These are phyloP conservation scores for Hartigia nigra DNA, from an alignment of 2,888 invertebrate genomes.

Conservation along the genomic window DNA sequence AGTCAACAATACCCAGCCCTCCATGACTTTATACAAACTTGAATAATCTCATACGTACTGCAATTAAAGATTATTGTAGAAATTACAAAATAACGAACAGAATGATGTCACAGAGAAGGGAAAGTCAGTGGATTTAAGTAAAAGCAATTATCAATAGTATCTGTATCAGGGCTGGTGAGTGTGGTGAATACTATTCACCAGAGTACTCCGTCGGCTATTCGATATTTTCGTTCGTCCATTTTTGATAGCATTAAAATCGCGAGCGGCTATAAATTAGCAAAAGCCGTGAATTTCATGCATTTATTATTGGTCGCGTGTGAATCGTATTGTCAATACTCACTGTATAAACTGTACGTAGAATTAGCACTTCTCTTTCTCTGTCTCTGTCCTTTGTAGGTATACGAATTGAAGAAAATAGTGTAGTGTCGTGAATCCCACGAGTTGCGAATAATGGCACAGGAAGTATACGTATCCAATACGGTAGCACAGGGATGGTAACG, in stretches of 20 bases:
- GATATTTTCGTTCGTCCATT: constrained; percentile 17
- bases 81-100: neutral
- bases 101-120: neutral
- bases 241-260: constrained; percentile 41
- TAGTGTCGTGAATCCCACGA: neutral
- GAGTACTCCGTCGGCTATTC: neutral
- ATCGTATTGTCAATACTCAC: constrained; percentile 42
- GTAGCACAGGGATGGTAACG: neutral
- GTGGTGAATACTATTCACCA: neutral
- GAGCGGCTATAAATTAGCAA: constrained; percentile 46
- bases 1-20: neutral
- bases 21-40: neutral
- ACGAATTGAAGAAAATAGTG: neutral
- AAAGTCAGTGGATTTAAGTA: neutral
- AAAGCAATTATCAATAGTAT: neutral
- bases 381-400: neutral
- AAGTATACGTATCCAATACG: neutral
- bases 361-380: neutral
- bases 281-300: constrained; percentile 45
- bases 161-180: neutral
- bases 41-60: neutral
- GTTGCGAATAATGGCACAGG: neutral
- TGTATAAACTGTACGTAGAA: neutral
- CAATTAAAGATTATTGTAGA: neutral
- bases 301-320: constrained; percentile 55